Percentiles rank a stretch among this genome's conserved stretches.
phyloP scores from a whole-genome alignment of 2,888 invertebrate species.

The Pammene aurita region DNA sequence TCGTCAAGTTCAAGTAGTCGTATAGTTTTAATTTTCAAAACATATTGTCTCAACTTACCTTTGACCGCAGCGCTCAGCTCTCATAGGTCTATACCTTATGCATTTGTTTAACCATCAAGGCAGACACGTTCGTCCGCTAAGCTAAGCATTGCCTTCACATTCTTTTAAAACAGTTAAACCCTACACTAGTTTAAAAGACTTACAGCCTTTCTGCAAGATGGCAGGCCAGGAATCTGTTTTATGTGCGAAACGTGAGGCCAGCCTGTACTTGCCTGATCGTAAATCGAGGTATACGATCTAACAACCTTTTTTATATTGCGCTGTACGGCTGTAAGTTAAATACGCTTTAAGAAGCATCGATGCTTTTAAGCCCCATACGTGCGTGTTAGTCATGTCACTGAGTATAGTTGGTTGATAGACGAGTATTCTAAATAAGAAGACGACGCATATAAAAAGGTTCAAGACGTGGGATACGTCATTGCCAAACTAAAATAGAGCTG shows the following conservation, averaged over 20 bases:
- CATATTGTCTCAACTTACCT: background rate
- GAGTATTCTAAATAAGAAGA: too few species aligned
- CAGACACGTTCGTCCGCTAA: constrained; percentile 19
- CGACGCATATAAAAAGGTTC: too few species aligned
- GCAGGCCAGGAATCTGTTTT: constrained; percentile 61
- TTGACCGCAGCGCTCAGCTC: too few species aligned
- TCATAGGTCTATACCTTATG: background rate
- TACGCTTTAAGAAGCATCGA: constrained; percentile 31
- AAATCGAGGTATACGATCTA: constrained; percentile 44
- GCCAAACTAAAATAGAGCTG: too few species aligned
- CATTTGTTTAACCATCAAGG: constrained; percentile 1
- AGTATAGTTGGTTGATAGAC: too few species aligned
- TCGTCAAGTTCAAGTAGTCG: too few species aligned
- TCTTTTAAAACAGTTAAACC: background rate
- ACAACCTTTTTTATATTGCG: constrained; percentile 39
- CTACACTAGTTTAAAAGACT: background rate
- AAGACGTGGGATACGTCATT: too few species aligned
- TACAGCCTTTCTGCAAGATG: background rate
- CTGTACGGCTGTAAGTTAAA: constrained; percentile 32
- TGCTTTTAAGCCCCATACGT: constrained; percentile 17
- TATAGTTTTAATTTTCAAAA: too few species aligned
- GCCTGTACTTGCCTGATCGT: constrained; percentile 46
- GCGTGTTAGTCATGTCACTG: constrained; percentile 7
- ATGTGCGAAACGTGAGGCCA: constrained; percentile 71
- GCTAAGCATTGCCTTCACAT: constrained; percentile 22